Conservation (phyloP, 2,113 vertebrate genomes). For the Symphodus melops region DNA sequence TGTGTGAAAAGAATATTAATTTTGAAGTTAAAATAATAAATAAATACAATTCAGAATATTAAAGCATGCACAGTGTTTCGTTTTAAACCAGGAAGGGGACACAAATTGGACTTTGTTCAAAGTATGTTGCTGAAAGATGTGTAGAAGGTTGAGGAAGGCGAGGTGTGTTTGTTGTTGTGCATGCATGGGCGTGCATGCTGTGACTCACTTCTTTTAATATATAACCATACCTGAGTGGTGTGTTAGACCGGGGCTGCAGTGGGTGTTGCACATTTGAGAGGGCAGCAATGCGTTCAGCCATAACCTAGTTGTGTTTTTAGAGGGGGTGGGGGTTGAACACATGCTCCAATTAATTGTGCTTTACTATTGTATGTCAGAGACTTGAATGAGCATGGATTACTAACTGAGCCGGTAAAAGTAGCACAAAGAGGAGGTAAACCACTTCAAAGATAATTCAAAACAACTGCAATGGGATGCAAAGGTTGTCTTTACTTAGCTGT, state of each 20-base stretch:
- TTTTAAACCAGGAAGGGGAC: conserved; percentile 55
- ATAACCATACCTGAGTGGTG: conserved; percentile 23
- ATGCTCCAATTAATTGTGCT: background rate
- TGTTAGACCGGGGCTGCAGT: background rate
- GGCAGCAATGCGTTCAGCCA: background rate
- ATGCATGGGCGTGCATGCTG: conserved; percentile 43
- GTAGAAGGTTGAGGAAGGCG: conserved; percentile 8
- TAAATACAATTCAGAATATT: accelerated
- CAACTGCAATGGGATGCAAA: background rate
- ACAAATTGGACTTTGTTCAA: conserved; percentile 63
- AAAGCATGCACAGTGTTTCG: background rate
- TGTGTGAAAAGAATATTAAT: background rate
- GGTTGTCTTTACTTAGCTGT: no score
- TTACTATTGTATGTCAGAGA: background rate
- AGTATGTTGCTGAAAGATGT: conserved; percentile 8
- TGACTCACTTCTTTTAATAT: conserved; percentile 56
- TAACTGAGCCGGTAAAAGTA: background rate
- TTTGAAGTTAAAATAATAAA: background rate
- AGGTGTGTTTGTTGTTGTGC: conserved; percentile 27
- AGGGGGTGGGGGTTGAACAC: no score
- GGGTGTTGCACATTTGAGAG: conserved; percentile 12
- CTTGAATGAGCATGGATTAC: background rate
- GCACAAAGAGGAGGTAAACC: background rate
- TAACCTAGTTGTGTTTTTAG: background rate
- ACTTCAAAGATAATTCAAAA: background rate